Evolutionary conservation across 2,113 vertebrate genomes (phyloP), one percentile per base, ranked within the genome.

Genomic region (Tretioscincus oriximinensis): DNA sequence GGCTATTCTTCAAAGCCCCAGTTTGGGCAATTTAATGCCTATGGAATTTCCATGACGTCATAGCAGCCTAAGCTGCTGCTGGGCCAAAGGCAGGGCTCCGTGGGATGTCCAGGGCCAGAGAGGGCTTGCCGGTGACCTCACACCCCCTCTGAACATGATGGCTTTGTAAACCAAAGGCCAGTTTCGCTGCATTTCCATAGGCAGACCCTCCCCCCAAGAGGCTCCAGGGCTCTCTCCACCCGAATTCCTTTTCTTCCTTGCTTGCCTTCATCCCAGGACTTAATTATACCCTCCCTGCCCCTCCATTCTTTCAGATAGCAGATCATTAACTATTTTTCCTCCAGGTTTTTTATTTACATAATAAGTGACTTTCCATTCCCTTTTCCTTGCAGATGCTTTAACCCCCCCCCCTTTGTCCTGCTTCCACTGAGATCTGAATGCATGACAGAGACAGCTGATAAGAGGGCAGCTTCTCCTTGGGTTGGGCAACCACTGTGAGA

Each of bases 271-370:
- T 31, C 24, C 51, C n/a, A 20, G 66, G 16, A 66, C 7, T 61
- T 76, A 70, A 70, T 63, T 70, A 51, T 9, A 70, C n/a, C 28
- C 54, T 14, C 47, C 24, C 1, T n/a, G 18, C 41, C 28, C 26
- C 35, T 63, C 26, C 77, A 26, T n/a, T 47, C 73, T 69, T 70
- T 49, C 12, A 29, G 35, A 22, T n/a, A 66, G 54, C 54, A 58
- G 66, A 70, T 64, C 73, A 76, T 82, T 76, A 76, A 49, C 74
- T 41, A 41, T 41, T 31, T 35, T 70, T 76, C 73, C n/a, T 18
- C 49, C 20, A 7, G 31, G 24, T 41, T 63, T 9, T 11, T 79
- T n/a, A n/a, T 70, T 69, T 9, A 41, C 66, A 78, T 14, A 78
- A 18, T 21, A 5, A n/a, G 67, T 79, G 54, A 79, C 31, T 71